These are phyloP conservation scores for Phataginus tricuspis DNA, from an alignment of 2,797 vertebrate species.

Conservation along the genomic window DNA sequence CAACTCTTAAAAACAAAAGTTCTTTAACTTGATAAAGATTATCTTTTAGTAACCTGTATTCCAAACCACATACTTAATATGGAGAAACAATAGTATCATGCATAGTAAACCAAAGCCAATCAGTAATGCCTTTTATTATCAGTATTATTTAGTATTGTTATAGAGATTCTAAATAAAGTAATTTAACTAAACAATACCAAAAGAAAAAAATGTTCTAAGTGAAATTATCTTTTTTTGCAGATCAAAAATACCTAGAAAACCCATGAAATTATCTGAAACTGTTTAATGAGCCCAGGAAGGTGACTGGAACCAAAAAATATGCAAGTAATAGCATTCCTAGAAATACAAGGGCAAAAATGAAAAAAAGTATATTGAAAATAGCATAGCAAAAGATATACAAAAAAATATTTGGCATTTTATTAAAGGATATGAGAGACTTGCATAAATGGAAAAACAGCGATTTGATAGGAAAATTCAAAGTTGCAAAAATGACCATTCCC, in stretches of 20 bases:
- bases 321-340: not conserved
- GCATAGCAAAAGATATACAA: not conserved
- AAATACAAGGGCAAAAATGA: not conserved
- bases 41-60: not conserved
- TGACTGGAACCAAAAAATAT: not conserved
- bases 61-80: not conserved
- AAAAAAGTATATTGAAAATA: not conserved
- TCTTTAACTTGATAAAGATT: not conserved
- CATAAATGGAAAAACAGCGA: not conserved
- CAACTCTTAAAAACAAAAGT: not conserved
- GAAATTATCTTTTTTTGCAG: not conserved
- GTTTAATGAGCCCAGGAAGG: not conserved
- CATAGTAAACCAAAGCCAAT: not conserved
- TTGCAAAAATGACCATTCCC: not conserved
- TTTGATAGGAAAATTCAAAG: constrained; percentile 13
- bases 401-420: not conserved
- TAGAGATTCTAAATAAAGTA: not conserved
- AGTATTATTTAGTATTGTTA: not conserved
- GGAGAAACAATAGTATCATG: not conserved
- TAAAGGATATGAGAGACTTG: not conserved
- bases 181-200: not conserved
- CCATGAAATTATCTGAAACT: not conserved
- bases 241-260: not conserved
- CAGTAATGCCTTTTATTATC: not conserved
- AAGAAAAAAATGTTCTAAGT: not conserved